These are phyloP conservation scores for Hylyphantes graminicola DNA, from an alignment of 1,140 invertebrate species.

Conservation along the genomic window DNA sequence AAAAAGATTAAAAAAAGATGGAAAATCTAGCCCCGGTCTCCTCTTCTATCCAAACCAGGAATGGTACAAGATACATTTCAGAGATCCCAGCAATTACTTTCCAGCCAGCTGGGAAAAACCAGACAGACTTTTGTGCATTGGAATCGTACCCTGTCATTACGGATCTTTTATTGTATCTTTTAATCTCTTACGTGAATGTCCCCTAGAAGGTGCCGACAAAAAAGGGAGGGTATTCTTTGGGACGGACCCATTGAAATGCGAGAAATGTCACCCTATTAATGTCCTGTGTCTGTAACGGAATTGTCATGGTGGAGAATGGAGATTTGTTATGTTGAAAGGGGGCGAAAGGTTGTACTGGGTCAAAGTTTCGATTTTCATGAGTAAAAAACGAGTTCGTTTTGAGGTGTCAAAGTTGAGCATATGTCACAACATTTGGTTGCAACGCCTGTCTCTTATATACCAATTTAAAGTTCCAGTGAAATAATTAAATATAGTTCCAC, in stretches of 20 bases:
- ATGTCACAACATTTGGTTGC: too few relatives aligned
- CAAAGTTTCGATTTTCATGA: too few relatives aligned
- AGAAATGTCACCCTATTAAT: slow-evolving; percentile 18
- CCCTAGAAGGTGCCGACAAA: background rate
- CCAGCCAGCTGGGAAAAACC: slow-evolving; percentile 20
- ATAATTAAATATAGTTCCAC: too few relatives aligned
- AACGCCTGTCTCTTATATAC: too few relatives aligned
- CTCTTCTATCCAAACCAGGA: background rate
- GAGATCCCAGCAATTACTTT: slow-evolving; percentile 17
- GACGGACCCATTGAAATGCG: slow-evolving; percentile 45
- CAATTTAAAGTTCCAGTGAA: too few relatives aligned
- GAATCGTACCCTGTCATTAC: slow-evolving; percentile 38
- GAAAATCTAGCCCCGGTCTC: background rate
- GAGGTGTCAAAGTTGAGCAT: too few relatives aligned
- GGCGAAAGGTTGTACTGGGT: background rate
- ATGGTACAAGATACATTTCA: background rate
- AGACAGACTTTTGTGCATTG: slow-evolving; percentile 27
- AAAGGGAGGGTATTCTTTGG: background rate
- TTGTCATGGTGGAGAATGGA: background rate
- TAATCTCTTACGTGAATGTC: background rate
- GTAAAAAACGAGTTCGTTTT: too few relatives aligned
- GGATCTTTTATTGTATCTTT: background rate
- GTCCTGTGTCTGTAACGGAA: slow-evolving; percentile 14
- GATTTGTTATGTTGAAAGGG: background rate
- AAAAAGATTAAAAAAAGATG: background rate